A percentile compares a stretch with the other conserved stretches of the same genome.
Evolutionary conservation across 2,113 vertebrate genomes (phyloP).

Genomic region (Sinocyclocheilus anshuiensis): DNA sequence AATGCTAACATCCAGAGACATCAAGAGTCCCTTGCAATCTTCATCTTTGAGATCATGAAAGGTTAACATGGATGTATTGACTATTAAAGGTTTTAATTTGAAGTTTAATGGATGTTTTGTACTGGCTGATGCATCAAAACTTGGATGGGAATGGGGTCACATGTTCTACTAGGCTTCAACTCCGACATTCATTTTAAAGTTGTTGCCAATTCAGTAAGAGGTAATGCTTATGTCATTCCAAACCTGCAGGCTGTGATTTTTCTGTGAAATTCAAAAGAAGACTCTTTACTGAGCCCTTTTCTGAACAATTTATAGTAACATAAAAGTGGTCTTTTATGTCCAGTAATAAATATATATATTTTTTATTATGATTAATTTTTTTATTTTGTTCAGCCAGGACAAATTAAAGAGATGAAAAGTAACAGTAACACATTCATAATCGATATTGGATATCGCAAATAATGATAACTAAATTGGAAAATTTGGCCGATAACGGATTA

Average conservation of each 20-base stretch:
- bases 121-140: not conserved
- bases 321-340: not conserved
- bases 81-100: not conserved
- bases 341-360: not conserved
- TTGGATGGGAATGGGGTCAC: not conserved
- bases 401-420: not conserved
- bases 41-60: not conserved
- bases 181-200: not conserved
- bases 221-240: not conserved
- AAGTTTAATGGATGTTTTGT: not conserved
- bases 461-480: not conserved
- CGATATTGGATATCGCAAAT: not conserved
- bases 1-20: conserved; percentile 27
- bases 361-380: not conserved
- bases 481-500: not conserved
- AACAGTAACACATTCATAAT: too few relatives aligned
- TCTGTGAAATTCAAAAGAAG: not conserved
- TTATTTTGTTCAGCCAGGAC: not conserved
- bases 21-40: conserved; percentile 3
- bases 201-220: not conserved
- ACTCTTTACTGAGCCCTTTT: not conserved
- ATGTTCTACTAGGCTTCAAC: not conserved
- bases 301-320: not conserved
- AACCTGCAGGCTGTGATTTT: not conserved
- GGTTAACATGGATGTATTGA: conserved; percentile 5